Percentiles rank a stretch among this genome's conserved stretches.
phyloP scores from a whole-genome alignment of 2,113 vertebrate species.

The Origma solitaria region DNA sequence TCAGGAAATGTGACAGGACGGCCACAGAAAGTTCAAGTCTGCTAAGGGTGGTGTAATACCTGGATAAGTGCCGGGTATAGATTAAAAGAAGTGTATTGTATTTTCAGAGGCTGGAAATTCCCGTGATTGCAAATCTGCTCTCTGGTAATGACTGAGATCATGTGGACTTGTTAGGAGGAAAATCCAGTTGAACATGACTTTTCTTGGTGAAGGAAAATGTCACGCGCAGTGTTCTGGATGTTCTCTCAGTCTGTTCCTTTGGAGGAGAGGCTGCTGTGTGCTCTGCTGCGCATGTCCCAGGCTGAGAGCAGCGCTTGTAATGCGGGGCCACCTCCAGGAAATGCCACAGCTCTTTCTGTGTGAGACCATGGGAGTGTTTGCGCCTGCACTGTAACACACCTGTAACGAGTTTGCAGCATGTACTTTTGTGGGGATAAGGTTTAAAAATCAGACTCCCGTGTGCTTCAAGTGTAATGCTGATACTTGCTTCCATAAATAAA shows the following conservation, averaged over 20 bases:
- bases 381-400: neutral
- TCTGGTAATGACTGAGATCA: neutral
- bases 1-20: neutral
- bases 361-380: neutral
- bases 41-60: neutral
- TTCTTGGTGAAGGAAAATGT: neutral
- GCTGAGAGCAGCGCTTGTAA: neutral
- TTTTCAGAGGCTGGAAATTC: neutral
- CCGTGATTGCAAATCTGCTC: neutral
- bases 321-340: rapidly evolving
- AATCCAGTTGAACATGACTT: neutral
- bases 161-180: neutral
- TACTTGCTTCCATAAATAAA: neutral
- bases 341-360: neutral
- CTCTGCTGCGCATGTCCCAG: neutral
- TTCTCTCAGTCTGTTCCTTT: neutral
- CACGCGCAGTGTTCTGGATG: neutral
- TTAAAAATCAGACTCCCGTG: neutral
- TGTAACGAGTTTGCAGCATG: too few relatives aligned
- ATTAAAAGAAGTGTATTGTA: neutral
- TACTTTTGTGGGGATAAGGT: neutral
- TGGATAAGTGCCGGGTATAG: neutral
- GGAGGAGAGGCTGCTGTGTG: neutral
- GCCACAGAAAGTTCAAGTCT: neutral
- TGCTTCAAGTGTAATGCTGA: neutral